Evolutionary conservation across 2,797 vertebrate species (phyloP).

Genomic region (Taenioides sp.): DNA sequence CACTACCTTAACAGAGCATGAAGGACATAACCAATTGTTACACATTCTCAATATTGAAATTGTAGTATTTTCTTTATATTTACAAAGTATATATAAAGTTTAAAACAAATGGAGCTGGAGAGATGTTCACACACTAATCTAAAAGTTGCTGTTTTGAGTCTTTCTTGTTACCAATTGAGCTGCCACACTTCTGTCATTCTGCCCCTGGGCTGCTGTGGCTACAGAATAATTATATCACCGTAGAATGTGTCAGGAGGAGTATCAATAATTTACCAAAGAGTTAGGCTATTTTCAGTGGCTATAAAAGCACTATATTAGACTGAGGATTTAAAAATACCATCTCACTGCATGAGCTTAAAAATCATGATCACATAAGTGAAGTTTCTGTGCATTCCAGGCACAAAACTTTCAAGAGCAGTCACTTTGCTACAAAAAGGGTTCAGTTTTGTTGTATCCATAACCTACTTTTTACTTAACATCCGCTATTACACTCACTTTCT

Average conservation of each 20-base stretch:
- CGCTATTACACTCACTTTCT: conserved; percentile 11
- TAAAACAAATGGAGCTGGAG: neutral
- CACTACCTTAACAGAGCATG: neutral
- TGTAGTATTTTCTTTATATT: neutral
- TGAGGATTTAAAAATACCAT: too few species aligned
- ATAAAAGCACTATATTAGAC: too few species aligned
- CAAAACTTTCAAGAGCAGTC: neutral
- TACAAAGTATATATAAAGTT: neutral
- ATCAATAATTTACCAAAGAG: neutral
- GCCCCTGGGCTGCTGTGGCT: neutral
- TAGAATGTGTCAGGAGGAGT: neutral
- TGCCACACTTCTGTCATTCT: neutral
- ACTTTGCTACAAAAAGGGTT: neutral
- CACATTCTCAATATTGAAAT: neutral
- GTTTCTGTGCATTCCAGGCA: neutral
- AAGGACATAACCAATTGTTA: conserved; percentile 2
- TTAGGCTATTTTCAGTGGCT: too few species aligned
- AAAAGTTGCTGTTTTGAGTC: neutral
- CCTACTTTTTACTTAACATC: neutral
- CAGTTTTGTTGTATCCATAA: neutral
- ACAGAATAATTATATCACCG: neutral
- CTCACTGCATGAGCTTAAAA: neutral
- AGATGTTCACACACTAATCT: conserved; percentile 12
- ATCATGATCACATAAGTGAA: too few species aligned
- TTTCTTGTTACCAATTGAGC: neutral